Evolutionary conservation across 2,888 invertebrate species (phyloP), one percentile per base, ranked within the genome.

Genomic region (Macropis europaea): DNA sequence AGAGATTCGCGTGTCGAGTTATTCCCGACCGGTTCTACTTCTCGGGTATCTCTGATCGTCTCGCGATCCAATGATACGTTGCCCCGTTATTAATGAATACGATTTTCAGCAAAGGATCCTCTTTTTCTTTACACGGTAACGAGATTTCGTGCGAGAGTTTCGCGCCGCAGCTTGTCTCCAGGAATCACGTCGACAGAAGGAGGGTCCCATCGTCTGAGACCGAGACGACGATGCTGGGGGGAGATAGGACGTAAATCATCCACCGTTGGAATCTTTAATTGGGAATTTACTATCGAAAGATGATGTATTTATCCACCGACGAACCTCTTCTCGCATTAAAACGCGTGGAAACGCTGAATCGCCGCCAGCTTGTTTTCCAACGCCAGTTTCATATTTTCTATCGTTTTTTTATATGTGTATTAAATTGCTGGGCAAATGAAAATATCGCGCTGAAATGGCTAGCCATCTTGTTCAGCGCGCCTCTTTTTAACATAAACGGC

Each of bases 81-180:
- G 76, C 63, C 30, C 67, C 76, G 69, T 79, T 79, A 79, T 79
- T 80, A 80, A 80, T 79, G 79, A 70, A 76, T 69, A 76, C 77
- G 56, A 68, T 80, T 79, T 80, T 73, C 79, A 73, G 50, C 34
- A 70, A 28, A 75, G 68, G 76, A 73, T 71, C 73, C 68, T 59
- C 76, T 76, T 71, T 80, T 76, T 57, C 60, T 60, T 71, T 56
- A 48, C 30, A 24, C 28, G 53, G 47, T 71, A 74, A 75, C 70
- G 67, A 66, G 76, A 77, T 75, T 79, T 80, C 74, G 67, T 63
- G 50, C 59, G 52, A 11, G 52, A 11, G 38, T 32, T 40, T 38
- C 32, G 15, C 40, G 9, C 19, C 4, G 9, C 13, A 26, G 28
- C 36, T 50, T 48, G 50, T 63, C 45, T 6, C n/a, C 5, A n/a